Base-by-base conservation (phyloP, 2,113 vertebrate species). In the Podarcis raffonei region DNA sequence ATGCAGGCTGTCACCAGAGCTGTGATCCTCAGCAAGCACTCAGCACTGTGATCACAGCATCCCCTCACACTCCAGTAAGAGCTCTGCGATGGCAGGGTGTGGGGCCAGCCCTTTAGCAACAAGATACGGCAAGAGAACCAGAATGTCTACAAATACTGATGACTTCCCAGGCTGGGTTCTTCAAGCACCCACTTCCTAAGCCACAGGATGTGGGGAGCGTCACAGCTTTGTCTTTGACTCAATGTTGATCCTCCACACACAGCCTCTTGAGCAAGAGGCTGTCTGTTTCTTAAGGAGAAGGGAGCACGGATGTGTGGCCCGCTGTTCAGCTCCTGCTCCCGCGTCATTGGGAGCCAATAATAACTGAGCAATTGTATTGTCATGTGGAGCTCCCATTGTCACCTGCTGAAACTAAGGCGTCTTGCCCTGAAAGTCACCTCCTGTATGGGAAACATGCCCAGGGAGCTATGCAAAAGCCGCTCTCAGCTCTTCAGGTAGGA, bases 101-200 rank as follows among this genome's bases (percentile, higher is more conserved):
- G 72, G 72, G 35, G 12, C 53, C 22, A 25, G n/a, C 32, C 42
- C 25, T 69, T 32, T 48, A 16, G 27, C 48, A 77, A 69, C 74
- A 84, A 83, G 87, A 57, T 30, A 37, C 32, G 11, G 48, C 48
- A 72, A 72, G 42, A 59, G 48, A 39, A 30, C 62, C 77, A 74
- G 39, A 48, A 25, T 37, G 81, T 57, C 57, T 35, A 59, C 48
- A 87, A 16, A 82, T 42, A 82, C 74, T 59, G 37, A 87, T 1
- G 12, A 82, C 69, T 81, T 81, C 69, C 69, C n/a, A 83, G 42
- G 62, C 39, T 77, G 32, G 5, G 22, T 59, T 69, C 74, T 71
- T 78, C 39, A 84, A 76, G 72, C 81, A 83, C n/a, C 48, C 62
- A 89, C 65, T 83, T 88, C 81, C 81, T 84, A 30, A 89, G n/a